phyloP scores from a whole-genome alignment of 2,113 vertebrate genomes.

The Ornithorhynchus anatinus region DNA sequence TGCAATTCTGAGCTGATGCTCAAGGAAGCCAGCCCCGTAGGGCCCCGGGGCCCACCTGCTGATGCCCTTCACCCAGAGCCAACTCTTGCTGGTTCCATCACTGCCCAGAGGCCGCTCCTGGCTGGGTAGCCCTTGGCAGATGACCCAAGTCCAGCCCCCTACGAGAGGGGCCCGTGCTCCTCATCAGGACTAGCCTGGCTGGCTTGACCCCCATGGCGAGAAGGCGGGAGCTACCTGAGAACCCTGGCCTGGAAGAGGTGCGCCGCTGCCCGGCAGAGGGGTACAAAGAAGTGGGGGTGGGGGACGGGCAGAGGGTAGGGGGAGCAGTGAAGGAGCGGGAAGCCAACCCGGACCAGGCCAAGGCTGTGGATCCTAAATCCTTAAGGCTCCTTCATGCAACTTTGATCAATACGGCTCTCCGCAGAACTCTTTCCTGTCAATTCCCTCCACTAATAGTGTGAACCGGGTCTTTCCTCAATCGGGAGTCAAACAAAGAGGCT shows the following conservation, averaged over 20 bases:
- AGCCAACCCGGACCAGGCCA: neutral
- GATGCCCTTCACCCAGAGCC: too few relatives aligned
- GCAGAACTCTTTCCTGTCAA: neutral
- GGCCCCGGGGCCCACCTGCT: neutral
- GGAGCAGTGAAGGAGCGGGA: too few relatives aligned
- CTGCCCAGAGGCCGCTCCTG: too few relatives aligned
- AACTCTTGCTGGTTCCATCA: too few relatives aligned
- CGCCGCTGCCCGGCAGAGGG: neutral
- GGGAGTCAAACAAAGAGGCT: neutral
- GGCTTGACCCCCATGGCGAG: neutral
- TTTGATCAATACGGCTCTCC: conserved; percentile 7
- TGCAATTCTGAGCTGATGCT: neutral
- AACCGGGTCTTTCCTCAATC: neutral
- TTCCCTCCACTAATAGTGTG: neutral
- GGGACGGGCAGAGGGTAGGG: neutral
- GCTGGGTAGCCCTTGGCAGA: too few relatives aligned
- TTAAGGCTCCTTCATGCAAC: neutral
- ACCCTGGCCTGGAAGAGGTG: neutral
- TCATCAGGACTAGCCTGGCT: too few relatives aligned
- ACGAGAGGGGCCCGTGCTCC: neutral
- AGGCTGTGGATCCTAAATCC: neutral
- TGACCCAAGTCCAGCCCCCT: neutral
- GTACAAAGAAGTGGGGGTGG: neutral
- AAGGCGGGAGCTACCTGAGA: too few relatives aligned
- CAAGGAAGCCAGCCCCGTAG: neutral